Evolutionary conservation across 1,140 invertebrate genomes (phyloP), one percentile per base, ranked within the genome.

Genomic region (Ganaspis sp.): DNA sequence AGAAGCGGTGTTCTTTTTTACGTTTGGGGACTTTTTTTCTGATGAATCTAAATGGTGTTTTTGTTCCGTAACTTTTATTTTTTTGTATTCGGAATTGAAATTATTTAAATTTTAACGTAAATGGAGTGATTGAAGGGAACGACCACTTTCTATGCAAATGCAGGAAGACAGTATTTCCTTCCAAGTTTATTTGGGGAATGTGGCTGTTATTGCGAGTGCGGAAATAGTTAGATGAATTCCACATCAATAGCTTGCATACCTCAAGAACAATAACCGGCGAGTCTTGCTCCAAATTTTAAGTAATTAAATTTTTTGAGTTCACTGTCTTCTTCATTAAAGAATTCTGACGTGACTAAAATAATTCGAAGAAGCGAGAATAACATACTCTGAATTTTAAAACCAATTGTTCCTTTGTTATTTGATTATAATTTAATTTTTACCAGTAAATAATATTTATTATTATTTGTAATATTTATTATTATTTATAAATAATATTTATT

Each of bases 221-320:
- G 79, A 82, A 84, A 79, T 79, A 76, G 42, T 26, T 72, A 45
- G 38, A 69, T 15, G 73, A 76, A 84, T 82, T 84, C 75, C 78
- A 70, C 40, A 38, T 37, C 76, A 69, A 64, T 64, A 29, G 58
- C 26, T 29, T n/a, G 58, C 58, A 64, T 64, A 64, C 58, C 23
- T 29, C 15, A 29, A 64, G 58, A 74, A 79, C 80, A 80, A 86
- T 81, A 84, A 86, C 78, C 78, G 54, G 64, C 72, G 5, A 21
- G 40, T 26, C 54, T 64, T 64, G 54, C 54, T 64, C 54, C 54
- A 64, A 64, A 64, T 64, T 64, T 70, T 69, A 72, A 37, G 69
- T 86, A 86, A 86, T 85, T 85, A 82, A 84, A 85, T 86, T 86
- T 85, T 83, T 85, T 70, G 11, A 72, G 12, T 15, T 12, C 11